Conservation (phyloP, 2,888 invertebrate genomes). For the Caenorhabditis sp. region DNA sequence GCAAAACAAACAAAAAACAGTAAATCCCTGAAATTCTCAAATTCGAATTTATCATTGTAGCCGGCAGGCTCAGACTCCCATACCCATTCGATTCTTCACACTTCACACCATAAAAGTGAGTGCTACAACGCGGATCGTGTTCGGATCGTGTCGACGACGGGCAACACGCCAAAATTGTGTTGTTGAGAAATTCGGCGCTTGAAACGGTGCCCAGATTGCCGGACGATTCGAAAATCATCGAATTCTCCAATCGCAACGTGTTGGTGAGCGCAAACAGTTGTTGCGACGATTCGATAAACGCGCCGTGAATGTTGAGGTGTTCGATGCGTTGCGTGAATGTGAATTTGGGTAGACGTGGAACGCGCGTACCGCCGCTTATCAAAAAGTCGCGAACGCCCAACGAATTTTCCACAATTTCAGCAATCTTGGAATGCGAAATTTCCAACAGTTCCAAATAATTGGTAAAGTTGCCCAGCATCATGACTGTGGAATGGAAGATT, state of each 20-base stretch:
- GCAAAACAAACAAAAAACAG: neutral
- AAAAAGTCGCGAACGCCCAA: constrained; percentile 15
- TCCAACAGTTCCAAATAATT: constrained; percentile 7
- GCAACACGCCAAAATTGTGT: constrained; percentile 37
- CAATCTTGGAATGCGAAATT: constrained; percentile 22
- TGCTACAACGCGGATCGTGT: constrained; percentile 25
- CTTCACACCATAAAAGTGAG: constrained; percentile 17
- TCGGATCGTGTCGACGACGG: constrained; percentile 19
- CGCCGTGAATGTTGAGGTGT: constrained; percentile 14
- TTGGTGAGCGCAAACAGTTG: constrained; percentile 23
- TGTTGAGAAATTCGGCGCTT: constrained; percentile 37
- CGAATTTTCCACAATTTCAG: neutral
- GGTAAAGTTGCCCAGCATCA: constrained; percentile 1
- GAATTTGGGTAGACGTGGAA: constrained; percentile 10
- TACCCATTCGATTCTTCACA: constrained; percentile 5
- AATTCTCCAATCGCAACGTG: constrained; percentile 20
- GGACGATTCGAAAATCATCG: constrained; percentile 26
- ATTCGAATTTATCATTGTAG: neutral
- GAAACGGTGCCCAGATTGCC: constrained; percentile 24
- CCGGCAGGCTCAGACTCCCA: neutral
- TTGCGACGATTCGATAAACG: constrained; percentile 17
- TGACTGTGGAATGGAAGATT: constrained; percentile 31
- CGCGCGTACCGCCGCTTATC: constrained; percentile 4
- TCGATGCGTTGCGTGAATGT: constrained; percentile 11
- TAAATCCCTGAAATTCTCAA: neutral